Conservation (phyloP, 1,140 invertebrate genomes). For the Drosophila repleta region DNA sequence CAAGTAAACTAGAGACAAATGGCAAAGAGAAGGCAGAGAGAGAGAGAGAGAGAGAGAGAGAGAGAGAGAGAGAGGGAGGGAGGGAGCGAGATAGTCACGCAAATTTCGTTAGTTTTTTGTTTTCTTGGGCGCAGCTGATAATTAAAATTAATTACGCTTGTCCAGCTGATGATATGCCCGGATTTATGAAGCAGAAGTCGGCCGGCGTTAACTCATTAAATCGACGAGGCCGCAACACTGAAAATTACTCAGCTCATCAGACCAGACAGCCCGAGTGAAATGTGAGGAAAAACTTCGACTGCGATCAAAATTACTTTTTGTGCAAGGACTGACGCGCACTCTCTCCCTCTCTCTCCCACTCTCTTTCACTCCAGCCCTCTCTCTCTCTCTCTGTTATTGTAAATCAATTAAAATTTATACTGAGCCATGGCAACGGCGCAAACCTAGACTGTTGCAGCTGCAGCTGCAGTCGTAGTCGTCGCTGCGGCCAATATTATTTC, state of each 20-base stretch:
- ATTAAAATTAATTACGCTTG: slow-evolving; percentile 63
- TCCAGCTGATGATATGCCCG: slow-evolving; percentile 31
- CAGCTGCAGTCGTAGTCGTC: too few species aligned
- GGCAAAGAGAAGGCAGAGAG: not conserved
- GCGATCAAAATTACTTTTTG: slow-evolving; percentile 49
- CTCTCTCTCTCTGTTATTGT: slow-evolving; percentile 50
- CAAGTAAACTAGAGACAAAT: slow-evolving; percentile 29
- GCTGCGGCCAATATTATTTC: slow-evolving; percentile 53
- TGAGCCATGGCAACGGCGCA: slow-evolving; percentile 21
- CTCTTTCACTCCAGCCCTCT: too few species aligned
- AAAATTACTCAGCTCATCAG: slow-evolving; percentile 33
- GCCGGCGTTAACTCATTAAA: slow-evolving; percentile 47
- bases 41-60: not conserved
- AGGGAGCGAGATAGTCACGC: slow-evolving; percentile 3
- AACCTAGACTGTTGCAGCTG: not conserved
- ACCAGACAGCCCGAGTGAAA: slow-evolving; percentile 9
- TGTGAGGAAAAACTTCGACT: slow-evolving; percentile 3
- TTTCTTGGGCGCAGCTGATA: slow-evolving; percentile 34
- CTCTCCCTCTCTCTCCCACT: slow-evolving; percentile 9
- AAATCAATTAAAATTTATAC: slow-evolving; percentile 71
- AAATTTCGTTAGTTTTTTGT: slow-evolving; percentile 23
- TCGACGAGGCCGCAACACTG: slow-evolving; percentile 51
- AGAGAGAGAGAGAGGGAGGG: not conserved
- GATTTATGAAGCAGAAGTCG: slow-evolving; percentile 36
- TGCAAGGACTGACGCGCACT: slow-evolving; percentile 6